Conservation (phyloP, 2,113 vertebrate species). For the Macrotis lagotis region DNA sequence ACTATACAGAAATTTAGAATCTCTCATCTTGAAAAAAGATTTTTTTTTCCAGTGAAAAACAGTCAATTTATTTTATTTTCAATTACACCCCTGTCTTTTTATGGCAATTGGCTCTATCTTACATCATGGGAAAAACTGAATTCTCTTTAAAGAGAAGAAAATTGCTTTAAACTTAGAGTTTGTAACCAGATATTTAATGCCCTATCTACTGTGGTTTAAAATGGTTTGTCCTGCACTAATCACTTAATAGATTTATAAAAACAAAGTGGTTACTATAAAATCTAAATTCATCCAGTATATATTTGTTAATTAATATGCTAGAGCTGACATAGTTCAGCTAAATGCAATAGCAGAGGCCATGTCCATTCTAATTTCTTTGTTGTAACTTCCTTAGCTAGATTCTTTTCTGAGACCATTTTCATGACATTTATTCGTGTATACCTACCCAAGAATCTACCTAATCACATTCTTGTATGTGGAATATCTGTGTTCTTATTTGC, state of each 20-base stretch:
- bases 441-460: slow-evolving; percentile 62
- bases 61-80: slow-evolving; percentile 42
- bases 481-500: slow-evolving; percentile 46
- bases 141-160: slow-evolving; percentile 21
- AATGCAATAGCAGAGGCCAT: slow-evolving; percentile 37
- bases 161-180: not conserved
- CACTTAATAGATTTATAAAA: not conserved
- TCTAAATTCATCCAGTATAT: slow-evolving; percentile 35
- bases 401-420: slow-evolving; percentile 68
- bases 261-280: not conserved
- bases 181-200: not conserved
- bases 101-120: not conserved
- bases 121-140: not conserved
- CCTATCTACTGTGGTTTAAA: not conserved
- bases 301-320: slow-evolving; percentile 59
- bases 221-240: not conserved
- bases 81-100: slow-evolving; percentile 7
- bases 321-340: slow-evolving; percentile 41
- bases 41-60: slow-evolving; percentile 17
- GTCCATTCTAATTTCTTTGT: slow-evolving; percentile 54
- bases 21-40: slow-evolving; percentile 18
- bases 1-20: slow-evolving; percentile 60
- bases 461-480: slow-evolving; percentile 58
- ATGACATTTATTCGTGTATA: slow-evolving; percentile 56
- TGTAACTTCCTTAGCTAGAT: slow-evolving; percentile 63